Percentiles rank a stretch among this genome's conserved stretches.
These are phyloP conservation scores for Wiebesia pumilae DNA, from an alignment of 1,140 invertebrate species.

Conservation along the genomic window DNA sequence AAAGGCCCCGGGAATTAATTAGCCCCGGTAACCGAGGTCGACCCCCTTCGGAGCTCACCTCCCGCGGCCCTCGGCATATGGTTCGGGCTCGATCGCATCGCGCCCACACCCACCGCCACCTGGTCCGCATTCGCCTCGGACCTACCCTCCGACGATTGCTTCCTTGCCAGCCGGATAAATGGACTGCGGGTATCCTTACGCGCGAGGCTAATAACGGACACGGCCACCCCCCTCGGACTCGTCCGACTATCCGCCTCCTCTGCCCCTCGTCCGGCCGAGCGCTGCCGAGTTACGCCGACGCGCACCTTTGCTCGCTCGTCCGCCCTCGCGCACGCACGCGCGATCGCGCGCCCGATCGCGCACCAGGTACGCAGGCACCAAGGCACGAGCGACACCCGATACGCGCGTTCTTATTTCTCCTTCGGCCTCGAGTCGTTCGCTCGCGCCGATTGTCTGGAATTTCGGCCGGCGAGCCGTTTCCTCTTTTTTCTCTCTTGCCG, in stretches of 20 bases:
- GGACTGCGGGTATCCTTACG: neutral
- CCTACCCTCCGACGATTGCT: slow-evolving; percentile 51
- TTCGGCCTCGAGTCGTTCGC: too few species aligned
- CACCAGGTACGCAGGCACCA: neutral
- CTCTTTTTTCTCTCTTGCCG: neutral
- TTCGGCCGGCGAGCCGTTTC: neutral
- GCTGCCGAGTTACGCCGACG: slow-evolving; percentile 29
- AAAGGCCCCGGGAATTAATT: slow-evolving; percentile 73
- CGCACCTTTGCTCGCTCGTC: too few species aligned
- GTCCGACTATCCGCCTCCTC: neutral
- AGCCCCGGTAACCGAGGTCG: slow-evolving; percentile 57
- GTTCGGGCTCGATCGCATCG: slow-evolving; percentile 69
- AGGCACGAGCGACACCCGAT: neutral
- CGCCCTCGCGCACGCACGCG: too few species aligned
- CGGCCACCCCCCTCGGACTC: too few species aligned
- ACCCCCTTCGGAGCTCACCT: slow-evolving; percentile 64
- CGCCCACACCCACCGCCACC: slow-evolving; percentile 65
- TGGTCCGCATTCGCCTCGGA: slow-evolving; percentile 59
- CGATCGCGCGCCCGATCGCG: too few species aligned
- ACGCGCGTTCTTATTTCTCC: too few species aligned
- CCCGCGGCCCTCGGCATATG: slow-evolving; percentile 65
- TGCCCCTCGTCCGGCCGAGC: slow-evolving; percentile 52
- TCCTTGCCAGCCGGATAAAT: neutral
- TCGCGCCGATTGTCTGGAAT: neutral
- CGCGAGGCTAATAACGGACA: slow-evolving; percentile 8